Evolutionary conservation across 2,797 vertebrate genomes (phyloP).

Genomic region (Acanthornis magna): DNA sequence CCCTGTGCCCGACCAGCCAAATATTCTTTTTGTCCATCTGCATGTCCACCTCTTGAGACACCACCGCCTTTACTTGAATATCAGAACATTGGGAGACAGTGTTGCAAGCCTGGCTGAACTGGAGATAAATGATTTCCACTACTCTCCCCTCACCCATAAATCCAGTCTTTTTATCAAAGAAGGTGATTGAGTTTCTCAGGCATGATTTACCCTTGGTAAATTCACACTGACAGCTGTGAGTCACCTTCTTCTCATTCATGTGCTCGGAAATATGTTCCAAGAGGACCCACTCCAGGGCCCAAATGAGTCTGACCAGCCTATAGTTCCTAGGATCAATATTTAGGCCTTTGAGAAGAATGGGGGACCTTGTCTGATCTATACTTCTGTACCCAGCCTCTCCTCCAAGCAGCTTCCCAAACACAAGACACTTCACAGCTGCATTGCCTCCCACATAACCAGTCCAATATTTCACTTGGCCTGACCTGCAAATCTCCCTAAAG

Average conservation of each 20-base stretch:
- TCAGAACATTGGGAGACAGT: accelerated
- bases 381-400: neutral
- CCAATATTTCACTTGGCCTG: neutral
- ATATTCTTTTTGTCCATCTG: neutral
- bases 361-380: neutral
- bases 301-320: neutral
- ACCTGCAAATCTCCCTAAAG: neutral
- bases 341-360: neutral
- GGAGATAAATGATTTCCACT: neutral
- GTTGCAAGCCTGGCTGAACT: neutral
- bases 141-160: neutral
- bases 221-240: neutral
- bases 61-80: neutral
- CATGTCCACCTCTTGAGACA: neutral
- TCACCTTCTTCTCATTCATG: neutral
- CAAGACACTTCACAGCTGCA: neutral
- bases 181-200: neutral
- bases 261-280: neutral
- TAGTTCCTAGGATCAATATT: neutral
- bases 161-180: neutral
- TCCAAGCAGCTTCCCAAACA: neutral
- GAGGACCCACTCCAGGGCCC: neutral
- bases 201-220: neutral
- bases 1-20: neutral
- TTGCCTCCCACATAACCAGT: neutral